Percentiles rank a stretch among this genome's conserved stretches.
Evolutionary conservation across 2,113 vertebrate species (phyloP).

Genomic region (Oophaga pumilio): DNA sequence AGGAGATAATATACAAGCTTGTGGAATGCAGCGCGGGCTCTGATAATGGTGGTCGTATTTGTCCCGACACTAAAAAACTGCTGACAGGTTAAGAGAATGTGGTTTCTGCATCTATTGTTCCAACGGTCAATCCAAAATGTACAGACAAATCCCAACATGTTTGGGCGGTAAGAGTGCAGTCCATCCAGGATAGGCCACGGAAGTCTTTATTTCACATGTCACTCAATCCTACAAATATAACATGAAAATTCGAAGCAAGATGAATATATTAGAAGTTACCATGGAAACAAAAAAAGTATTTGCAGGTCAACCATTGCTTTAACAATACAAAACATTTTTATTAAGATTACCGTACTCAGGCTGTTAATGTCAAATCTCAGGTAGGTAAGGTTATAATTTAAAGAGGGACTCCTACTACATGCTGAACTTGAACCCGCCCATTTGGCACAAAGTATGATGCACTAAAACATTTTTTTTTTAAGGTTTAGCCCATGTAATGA

Average conservation of each 20-base stretch:
- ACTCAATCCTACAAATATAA: not conserved
- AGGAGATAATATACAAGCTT: too few species aligned
- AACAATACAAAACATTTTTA: not conserved
- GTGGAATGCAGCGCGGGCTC: too few species aligned
- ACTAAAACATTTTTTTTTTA: not conserved
- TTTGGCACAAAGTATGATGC: not conserved
- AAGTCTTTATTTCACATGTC: not conserved
- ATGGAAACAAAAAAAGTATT: not conserved
- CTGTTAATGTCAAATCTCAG: not conserved
- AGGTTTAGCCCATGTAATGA: not conserved
- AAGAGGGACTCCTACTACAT: not conserved
- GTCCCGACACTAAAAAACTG: not conserved
- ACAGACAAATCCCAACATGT: not conserved
- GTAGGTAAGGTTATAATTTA: not conserved
- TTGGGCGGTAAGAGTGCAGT: too few species aligned
- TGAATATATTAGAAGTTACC: not conserved
- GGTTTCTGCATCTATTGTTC: not conserved
- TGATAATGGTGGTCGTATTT: too few species aligned
- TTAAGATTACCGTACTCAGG: not conserved
- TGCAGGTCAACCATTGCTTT: not conserved
- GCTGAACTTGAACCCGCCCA: not conserved
- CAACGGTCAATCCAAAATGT: not conserved
- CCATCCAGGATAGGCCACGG: not conserved
- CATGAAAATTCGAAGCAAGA: not conserved
- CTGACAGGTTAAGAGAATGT: not conserved